Evolutionary conservation across 2,113 vertebrate species (phyloP).

Genomic region (Paratilapia polleni): DNA sequence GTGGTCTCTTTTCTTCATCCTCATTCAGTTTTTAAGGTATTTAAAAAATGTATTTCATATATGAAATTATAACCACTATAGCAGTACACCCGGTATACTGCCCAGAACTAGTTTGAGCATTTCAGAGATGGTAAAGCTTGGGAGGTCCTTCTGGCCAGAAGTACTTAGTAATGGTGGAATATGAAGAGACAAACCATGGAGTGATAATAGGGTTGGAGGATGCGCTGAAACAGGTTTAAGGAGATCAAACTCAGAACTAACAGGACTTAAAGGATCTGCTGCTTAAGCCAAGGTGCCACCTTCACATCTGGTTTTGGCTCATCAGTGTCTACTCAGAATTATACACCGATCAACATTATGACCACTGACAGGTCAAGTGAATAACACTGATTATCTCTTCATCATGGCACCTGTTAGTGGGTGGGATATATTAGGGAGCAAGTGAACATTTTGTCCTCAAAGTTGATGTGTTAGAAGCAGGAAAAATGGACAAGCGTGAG

Average conservation of each 20-base stretch:
- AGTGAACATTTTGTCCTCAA: no score
- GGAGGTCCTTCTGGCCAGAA: background rate
- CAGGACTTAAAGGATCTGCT: background rate
- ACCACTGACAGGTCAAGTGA: no score
- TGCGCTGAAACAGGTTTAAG: background rate
- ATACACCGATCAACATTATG: no score
- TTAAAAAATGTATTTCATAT: background rate
- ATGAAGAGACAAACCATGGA: background rate
- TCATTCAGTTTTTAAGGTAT: background rate
- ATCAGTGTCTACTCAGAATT: background rate
- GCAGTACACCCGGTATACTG: background rate
- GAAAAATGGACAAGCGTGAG: no score
- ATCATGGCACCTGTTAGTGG: no score
- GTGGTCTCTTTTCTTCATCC: background rate
- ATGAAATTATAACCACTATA: background rate
- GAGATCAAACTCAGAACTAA: background rate
- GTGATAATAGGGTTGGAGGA: background rate
- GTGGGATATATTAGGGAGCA: no score
- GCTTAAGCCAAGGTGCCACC: background rate
- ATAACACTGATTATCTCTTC: no score
- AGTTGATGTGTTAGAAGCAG: no score
- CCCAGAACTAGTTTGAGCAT: background rate
- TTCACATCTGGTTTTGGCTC: background rate
- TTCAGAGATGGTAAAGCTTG: background rate
- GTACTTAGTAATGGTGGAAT: background rate